Evolutionary conservation across 2,888 invertebrate species (phyloP), one percentile per base, ranked within the genome.

Genomic region (Diaperis boleti): DNA sequence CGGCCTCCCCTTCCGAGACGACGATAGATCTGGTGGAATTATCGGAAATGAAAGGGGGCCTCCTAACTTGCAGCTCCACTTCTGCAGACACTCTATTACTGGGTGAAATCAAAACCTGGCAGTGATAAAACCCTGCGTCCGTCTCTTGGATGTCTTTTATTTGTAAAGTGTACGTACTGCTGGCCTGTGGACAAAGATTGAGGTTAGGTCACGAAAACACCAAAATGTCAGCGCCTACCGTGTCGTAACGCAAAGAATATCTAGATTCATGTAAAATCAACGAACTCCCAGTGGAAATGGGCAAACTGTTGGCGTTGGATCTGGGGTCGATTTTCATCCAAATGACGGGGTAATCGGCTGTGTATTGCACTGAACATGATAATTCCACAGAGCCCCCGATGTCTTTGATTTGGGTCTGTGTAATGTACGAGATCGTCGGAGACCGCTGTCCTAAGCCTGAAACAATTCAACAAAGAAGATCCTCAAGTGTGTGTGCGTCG

Each of bases 101-200:
- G 0, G 92, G 84, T 0, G 93, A 90, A 59, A 95, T 90, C 10
- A 95, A 82, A 13, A 96, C 91, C 78, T 95, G 94, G 74, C 96
- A 96, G 68, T 91, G 89, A 80, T 96, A 96, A 74, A 86, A 87
- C 2, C 95, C 95, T 0, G 95, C 93, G 76, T 96, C 96, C 0
- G 94, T 95, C 81, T 96, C 96, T 83, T 96, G 95, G 52, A 96
- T 93, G 75, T 96, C 95, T 81, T 94, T 95, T 11, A 95, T 89
- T 89, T 94, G 91, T 13, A 95, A 82, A 1, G 91, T 90, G 75
- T 90, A 95, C 0, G 93, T 93, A 0, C 93, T 91, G 0, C 93
- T 92, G 0, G 91, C 88, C 45, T 81, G 52, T 47, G 74, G 68
- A 33, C n/a, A 15, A 17, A 52, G 5, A 31, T 33, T 15, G 15